Base-by-base conservation (phyloP, 1,140 invertebrate species). In the Thaumetopoea pityocampa region DNA sequence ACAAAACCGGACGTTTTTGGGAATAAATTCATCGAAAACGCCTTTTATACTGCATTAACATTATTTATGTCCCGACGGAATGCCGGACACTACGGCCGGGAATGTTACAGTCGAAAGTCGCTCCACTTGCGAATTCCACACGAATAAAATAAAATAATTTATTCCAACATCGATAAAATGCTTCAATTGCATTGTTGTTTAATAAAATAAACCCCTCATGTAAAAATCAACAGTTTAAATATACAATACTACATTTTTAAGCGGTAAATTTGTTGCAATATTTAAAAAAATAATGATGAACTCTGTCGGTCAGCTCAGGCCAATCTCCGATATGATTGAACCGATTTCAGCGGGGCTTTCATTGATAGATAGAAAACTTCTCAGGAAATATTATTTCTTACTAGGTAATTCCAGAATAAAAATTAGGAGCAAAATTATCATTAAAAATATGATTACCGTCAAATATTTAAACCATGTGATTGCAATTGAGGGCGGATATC, bases 11-110 rank as follows among this genome's bases (percentile, higher is more conserved):
- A 48, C 60, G 61, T 68, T 78, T 77, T 76, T 59, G 51, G 55
- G 53, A 53, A 73, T 74, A 73, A 76, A 76, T 78, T 71, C 62
- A 64, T 73, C 55, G 69, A 78, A 73, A 80, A 71, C 71, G 63
- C 67, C 72, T 73, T 77, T 77, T 80, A 74, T 68, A 56, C 51
- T 26, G 41, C 51, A 80, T 76, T 73, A 76, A 78, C 69, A 76
- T 77, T 80, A 76, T 77, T 80, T 78, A 76, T 71, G 67, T 55
- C 51, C 30, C 15, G 27, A 33, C 26, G 43, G 29, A 40, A 27
- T 42, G 32, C 26, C 32, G 41, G 27, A 35, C 28, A 42, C 51
- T 15, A 37, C 9, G 18, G n/a, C 2, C 4, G 27, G 37, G 24
- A 32, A 41, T 54, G 46, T 55, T 49, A 55, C 46, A 32, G 47